Conservation (phyloP, 2,888 invertebrate species). For the Torymus aiolomorphi region DNA sequence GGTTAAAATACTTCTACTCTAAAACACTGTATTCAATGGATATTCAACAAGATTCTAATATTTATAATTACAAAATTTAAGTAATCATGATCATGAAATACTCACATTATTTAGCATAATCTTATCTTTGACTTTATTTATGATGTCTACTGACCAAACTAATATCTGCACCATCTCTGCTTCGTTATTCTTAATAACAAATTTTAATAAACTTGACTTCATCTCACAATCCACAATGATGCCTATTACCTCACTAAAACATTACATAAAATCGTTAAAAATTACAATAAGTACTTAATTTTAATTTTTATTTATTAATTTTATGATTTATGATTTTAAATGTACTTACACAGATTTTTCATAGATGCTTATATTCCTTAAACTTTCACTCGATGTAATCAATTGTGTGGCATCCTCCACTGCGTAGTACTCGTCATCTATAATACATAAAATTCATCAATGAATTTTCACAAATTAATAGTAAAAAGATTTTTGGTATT, state of each 20-base stretch:
- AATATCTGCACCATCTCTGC: background rate
- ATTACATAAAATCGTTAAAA: background rate
- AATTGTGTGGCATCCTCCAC: no score
- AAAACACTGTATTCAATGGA: no score
- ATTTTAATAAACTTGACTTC: background rate
- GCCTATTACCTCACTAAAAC: background rate
- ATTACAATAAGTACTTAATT: background rate
- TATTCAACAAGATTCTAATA: no score
- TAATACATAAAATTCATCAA: no score
- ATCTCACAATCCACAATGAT: background rate
- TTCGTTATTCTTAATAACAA: background rate
- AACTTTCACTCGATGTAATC: no score
- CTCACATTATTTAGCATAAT: background rate
- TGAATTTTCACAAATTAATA: no score
- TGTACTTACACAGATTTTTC: background rate
- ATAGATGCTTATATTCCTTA: no score
- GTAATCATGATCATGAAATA: no score
- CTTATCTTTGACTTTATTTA: background rate
- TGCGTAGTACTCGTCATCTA: no score
- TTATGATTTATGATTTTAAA: background rate
- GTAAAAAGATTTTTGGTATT: no score
- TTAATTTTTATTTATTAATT: background rate
- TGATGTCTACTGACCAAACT: background rate
- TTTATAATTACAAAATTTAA: no score
- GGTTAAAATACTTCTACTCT: no score